Base-by-base conservation (phyloP, 1,140 invertebrate species). In the Drosophila tani region DNA sequence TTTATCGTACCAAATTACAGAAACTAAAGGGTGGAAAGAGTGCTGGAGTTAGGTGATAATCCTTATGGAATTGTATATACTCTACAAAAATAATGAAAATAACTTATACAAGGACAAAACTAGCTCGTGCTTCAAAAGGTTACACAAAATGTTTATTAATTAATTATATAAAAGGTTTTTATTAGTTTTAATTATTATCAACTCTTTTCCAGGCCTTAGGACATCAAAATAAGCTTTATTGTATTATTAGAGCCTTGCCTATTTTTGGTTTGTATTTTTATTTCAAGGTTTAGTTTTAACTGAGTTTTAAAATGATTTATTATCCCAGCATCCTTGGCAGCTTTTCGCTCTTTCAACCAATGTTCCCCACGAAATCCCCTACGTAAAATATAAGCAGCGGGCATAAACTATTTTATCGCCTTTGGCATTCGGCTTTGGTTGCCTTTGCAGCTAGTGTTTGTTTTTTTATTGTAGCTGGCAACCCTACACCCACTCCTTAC, bases 351-450 rank as follows among this genome's bases (percentile, higher is more conserved):
- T 15, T 21, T 1, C 2, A 27, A 4, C 5, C 11, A 5, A 21
- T 29, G 17, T 53, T 15, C 35, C 35, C 74, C 4, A 35, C 11
- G 6, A 15, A 2, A 24, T 40, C 11, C 19, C 8, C 3, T 43
- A 14, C 38, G 17, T 12, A 63, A 60, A 56, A 65, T 59, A 43
- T 50, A 56, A 73, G 49, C 49, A 46, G 35, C 40, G 55, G 21
- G 29, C 45, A 71, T 66, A 64, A 81, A 88, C 73, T 84, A 84
- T 75, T 80, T 90, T 81, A 84, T 90, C 74, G 85, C 85, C 60
- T 63, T 65, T 67, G 60, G 81, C 81, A 46, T 71, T 81, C 65
- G 69, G 47, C 53, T 56, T 71, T 67, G 24, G 53, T 45, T 50
- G 24, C 51, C 29, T 43, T 62, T 51, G 67, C 38, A 46, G 64